Base-by-base conservation (phyloP, 2,797 vertebrate species). In the Distichodus sexfasciatus region DNA sequence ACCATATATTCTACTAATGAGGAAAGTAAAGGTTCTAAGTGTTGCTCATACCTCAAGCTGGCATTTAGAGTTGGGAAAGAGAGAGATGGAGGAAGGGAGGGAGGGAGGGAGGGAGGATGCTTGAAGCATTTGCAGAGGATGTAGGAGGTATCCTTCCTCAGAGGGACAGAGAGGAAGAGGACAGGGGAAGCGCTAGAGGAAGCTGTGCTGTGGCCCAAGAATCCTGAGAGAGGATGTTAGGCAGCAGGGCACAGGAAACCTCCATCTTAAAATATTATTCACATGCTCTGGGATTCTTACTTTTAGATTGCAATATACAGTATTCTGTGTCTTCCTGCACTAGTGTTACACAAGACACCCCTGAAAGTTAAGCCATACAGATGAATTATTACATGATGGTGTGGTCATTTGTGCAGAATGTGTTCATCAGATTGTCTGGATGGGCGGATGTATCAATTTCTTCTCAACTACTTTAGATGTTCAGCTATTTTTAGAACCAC, bases 141-240 rank as follows among this genome's bases (percentile, higher is more conserved):
- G 85, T 86, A 87, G 85, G 88, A 81, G 74, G 77, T 81, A 86
- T 91, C 86, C 88, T 86, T 87, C 84, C 83, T 75, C 65, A 85
- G 63, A 60, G 41, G 8, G 38, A 17, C 44, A 66, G 87, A 88
- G 89, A 89, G 81, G n/a, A n/a, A n/a, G n/a, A n/a, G n/a, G n/a
- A n/a, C 84, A 87, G 77, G 84, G 84, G 83, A 81, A 76, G 71
- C 59, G 47, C 66, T 75, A 80, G 66, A 82, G 85, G 87, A 89
- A 84, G 71, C 58, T 48, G 11, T 60, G 21, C 28, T 55, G 50
- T 71, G 40, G 11, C 15, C 48, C 41, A 55, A 21, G 29, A 69
- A 31, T 64, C 50, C 61, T 21, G 26, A 50, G 23, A 53, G 21
- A 71, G 54, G 47, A 75, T n/a, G 50, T 35, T 64, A 51, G 51